Percentiles rank a stretch among this genome's conserved stretches.
Conservation (phyloP, 2,113 vertebrate genomes). For the Catharus minimus region DNA sequence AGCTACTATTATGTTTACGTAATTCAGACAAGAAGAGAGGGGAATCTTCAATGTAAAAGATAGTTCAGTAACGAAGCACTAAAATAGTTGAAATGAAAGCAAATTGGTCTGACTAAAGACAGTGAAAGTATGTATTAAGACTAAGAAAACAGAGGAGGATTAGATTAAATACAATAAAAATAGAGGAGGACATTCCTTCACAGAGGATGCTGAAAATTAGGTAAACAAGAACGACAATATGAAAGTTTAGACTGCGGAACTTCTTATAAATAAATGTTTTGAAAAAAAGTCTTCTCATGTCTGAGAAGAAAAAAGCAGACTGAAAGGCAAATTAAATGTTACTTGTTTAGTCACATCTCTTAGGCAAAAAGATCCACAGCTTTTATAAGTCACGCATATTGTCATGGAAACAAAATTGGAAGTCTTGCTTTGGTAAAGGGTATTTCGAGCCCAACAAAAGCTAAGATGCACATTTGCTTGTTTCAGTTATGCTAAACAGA, state of each 20-base stretch:
- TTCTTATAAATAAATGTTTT: background rate
- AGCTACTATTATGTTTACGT: background rate
- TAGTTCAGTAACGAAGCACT: background rate
- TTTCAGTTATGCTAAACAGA: background rate
- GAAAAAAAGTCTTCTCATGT: background rate
- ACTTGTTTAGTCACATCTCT: background rate
- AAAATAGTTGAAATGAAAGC: background rate
- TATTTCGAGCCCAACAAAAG: background rate
- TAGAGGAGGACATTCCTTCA: background rate
- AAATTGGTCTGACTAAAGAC: background rate
- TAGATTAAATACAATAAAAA: background rate
- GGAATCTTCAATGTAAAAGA: background rate
- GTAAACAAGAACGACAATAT: background rate
- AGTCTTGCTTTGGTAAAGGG: constrained; percentile 6
- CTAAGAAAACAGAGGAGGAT: background rate
- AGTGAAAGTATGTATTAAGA: background rate
- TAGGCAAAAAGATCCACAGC: background rate
- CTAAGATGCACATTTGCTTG: constrained; percentile 4
- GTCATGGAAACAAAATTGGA: constrained; percentile 57
- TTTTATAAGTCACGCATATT: constrained; percentile 36
- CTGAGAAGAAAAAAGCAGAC: background rate
- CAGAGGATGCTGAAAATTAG: background rate
- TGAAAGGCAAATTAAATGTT: background rate
- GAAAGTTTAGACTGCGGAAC: background rate
- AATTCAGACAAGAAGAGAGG: background rate